Percentiles rank a stretch among this genome's conserved stretches.
Evolutionary conservation across 2,113 vertebrate species (phyloP).

Genomic region (Bufo bufo): DNA sequence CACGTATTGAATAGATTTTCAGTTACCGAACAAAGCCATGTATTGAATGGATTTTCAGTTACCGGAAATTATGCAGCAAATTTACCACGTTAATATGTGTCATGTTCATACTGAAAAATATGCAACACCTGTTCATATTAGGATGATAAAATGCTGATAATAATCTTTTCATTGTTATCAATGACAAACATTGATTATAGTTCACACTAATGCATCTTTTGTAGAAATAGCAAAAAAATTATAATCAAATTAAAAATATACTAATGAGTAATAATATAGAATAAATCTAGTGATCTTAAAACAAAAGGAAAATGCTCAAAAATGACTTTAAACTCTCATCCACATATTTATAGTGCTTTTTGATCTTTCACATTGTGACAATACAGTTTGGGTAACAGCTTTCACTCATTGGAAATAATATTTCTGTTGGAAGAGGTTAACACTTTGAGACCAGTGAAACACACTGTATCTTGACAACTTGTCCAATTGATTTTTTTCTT

Average conservation of each 20-base stretch:
- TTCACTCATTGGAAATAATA: neutral
- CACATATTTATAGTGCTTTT: neutral
- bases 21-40: no score
- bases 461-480: conserved; percentile 37
- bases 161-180: no score
- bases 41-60: no score
- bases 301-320: neutral
- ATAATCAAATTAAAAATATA: neutral
- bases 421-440: conserved; percentile 28
- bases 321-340: neutral
- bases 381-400: neutral
- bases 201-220: neutral
- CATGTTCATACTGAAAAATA: no score
- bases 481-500: conserved; percentile 6
- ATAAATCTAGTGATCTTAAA: neutral
- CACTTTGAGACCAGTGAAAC: neutral
- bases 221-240: neutral
- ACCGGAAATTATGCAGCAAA: no score
- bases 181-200: no score
- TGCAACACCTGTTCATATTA: no score
- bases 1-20: no score
- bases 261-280: neutral
- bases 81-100: no score
- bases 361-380: neutral
- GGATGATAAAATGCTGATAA: no score